A percentile compares a stretch with the other conserved stretches of the same genome.
phyloP scores from a whole-genome alignment of 2,797 vertebrate genomes.

The Psittacula echo region DNA sequence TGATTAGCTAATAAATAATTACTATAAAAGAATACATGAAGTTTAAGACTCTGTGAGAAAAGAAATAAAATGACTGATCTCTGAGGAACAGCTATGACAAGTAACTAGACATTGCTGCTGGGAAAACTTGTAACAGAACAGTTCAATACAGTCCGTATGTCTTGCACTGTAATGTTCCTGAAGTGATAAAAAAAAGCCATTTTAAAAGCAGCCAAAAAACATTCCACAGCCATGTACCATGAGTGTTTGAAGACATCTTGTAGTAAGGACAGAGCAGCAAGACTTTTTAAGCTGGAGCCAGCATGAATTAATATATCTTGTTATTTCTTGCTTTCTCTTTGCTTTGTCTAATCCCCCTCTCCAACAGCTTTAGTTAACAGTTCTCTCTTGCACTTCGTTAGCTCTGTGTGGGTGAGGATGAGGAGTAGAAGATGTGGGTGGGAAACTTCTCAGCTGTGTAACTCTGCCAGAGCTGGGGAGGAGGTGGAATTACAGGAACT shows the following conservation, averaged over 20 bases:
- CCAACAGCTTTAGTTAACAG: neutral
- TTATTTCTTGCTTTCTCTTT: slow-evolving; percentile 28
- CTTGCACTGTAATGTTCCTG: neutral
- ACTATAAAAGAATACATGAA: neutral
- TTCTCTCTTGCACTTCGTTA: slow-evolving; percentile 48
- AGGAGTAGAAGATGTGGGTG: slow-evolving; percentile 41
- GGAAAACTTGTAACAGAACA: slow-evolving; percentile 6
- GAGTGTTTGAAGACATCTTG: slow-evolving; percentile 61
- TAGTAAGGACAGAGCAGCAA: slow-evolving; percentile 23
- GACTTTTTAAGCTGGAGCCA: slow-evolving; percentile 3
- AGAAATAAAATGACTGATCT: slow-evolving; percentile 17
- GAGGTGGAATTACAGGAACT: slow-evolving; percentile 14
- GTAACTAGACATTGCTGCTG: slow-evolving; percentile 18
- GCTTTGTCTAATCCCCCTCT: neutral
- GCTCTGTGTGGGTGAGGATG: slow-evolving; percentile 20
- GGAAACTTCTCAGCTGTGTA: slow-evolving; percentile 54
- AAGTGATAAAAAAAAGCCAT: slow-evolving; percentile 44
- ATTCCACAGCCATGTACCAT: slow-evolving; percentile 42
- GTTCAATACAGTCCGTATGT: slow-evolving; percentile 22
- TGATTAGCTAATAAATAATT: slow-evolving; percentile 59
- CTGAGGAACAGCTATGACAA: slow-evolving; percentile 13
- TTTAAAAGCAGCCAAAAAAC: slow-evolving; percentile 53
- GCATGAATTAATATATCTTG: slow-evolving; percentile 5
- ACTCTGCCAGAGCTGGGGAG: slow-evolving; percentile 13
- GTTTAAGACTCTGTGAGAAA: slow-evolving; percentile 3